Base-by-base conservation (phyloP, 1,140 invertebrate species). In the Lamellibrachia luymesi region DNA sequence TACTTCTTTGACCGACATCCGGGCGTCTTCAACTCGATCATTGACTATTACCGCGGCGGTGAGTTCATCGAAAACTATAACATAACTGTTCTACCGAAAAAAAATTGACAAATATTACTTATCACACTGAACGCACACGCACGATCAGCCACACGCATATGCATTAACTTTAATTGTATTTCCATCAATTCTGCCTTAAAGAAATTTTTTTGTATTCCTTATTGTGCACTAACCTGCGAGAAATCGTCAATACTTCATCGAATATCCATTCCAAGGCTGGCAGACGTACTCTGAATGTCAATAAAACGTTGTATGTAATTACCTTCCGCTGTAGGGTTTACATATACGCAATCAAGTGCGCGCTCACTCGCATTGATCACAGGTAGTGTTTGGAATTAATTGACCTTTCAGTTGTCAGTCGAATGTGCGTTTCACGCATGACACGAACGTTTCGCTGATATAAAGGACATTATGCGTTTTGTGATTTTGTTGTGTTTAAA, bases 1-100 rank as follows among this genome's bases (percentile, higher is more conserved):
- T 51, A 91, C 93, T 96, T 96, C 94, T 96, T 96, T 94, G 96
- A 96, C 94, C 94, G 96, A 13, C 96, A 96, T 93, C 96, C 96
- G 6, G 94, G 95, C 22, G 95, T 96, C 91, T 96, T 96, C 93
- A 96, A 96, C 92, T 95, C 95, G 51, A 94, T 96, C 51, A 95
- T 96, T 22, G 90, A 90, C 17, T 90, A 91, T 13, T 93, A 91
- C 90, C 50, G 93, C 90, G 49, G 90, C 22, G 90, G 90, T 91
- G 50, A 51, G 90, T 51, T 38, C 25, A 49, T 17, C 27, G 17
- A 50, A 38, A 91, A 38, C 38, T 38, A 38, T 38, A 38, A 38
- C 38, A 38, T 38, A 38, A 38, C 1, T 38, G 38, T 38, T 38
- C 38, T 38, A 38, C 38, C 38, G 38, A 38, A 0, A 38, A 38